Base-by-base conservation (phyloP, 2,113 vertebrate species). In the Prietella phreatophila region DNA sequence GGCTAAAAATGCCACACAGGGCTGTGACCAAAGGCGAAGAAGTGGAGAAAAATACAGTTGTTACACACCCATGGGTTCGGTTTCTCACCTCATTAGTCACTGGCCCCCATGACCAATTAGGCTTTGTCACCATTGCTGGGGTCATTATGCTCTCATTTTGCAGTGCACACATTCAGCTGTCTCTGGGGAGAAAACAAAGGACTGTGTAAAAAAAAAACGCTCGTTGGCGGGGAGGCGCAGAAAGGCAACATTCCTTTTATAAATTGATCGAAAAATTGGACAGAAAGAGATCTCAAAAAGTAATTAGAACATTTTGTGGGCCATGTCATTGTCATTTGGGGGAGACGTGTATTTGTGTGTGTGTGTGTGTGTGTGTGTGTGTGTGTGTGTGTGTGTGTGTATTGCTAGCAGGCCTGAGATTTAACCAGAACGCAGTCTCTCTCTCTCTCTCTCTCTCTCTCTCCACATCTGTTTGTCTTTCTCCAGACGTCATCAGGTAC, bases 1-100 rank as follows among this genome's bases (percentile, higher is more conserved):
- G 95, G 96, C 96, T 96, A 96, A 96, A 96, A 97, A 97, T 97
- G 95, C 96, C 96, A 98, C 97, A 98, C 97, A 98, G 96, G 96
- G 95, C 96, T 98, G 97, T 98, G 97, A 98, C 97, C 95, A 98
- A 98, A 97, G 96, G 95, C 93, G 93, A 96, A 96, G 96, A 97
- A 97, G 96, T 89, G 93, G 95, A 96, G 96, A 95, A 97, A 97
- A 98, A 97, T 97, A 97, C 97, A 98, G 97, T 98, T 97, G 97
- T 98, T 98, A 97, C 97, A 97, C 96, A 97, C 96, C 95, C 97
- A 96, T 95, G 96, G 95, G 96, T 94, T 86, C 88, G 87, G 94
- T 95, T 97, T 97, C 96, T 97, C 97, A 97, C 96, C 97, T 99
- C 98, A 99, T 99, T 99, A 99, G 95, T 95, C 97, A 97, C 96